These are phyloP conservation scores for Cosmorhoe ocellata DNA, from an alignment of 2,888 invertebrate species.

Conservation along the genomic window DNA sequence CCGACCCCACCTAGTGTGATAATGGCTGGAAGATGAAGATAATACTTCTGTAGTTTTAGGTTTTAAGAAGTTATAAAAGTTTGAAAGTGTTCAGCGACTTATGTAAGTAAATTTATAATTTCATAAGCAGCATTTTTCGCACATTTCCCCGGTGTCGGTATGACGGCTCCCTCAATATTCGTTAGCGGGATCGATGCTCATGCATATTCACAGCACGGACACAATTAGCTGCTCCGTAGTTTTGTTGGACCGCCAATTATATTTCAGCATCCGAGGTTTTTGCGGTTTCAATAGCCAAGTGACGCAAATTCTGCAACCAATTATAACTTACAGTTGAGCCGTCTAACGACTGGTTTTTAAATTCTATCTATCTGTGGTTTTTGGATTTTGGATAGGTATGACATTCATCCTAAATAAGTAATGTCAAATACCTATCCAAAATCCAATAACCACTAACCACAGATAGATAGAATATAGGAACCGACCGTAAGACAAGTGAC, in stretches of 20 bases:
- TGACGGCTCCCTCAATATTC: slow-evolving; percentile 35
- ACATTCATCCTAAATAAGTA: too few relatives aligned
- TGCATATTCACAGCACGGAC: slow-evolving; percentile 67
- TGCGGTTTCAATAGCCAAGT: slow-evolving; percentile 54
- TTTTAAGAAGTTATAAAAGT: too few relatives aligned
- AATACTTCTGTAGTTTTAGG: too few relatives aligned
- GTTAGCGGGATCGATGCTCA: slow-evolving; percentile 55
- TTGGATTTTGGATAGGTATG: too few relatives aligned
- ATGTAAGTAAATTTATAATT: background rate
- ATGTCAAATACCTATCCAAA: too few relatives aligned
- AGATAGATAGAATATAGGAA: too few relatives aligned
- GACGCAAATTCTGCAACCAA: slow-evolving; percentile 13
- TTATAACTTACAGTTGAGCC: background rate
- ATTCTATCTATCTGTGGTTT: too few relatives aligned
- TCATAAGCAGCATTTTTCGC: background rate
- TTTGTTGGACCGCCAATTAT: slow-evolving; percentile 59
- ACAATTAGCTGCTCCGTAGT: slow-evolving; percentile 59
- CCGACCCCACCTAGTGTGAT: too few relatives aligned
- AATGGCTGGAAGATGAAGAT: too few relatives aligned
- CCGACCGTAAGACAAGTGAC: too few relatives aligned
- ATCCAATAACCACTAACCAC: too few relatives aligned
- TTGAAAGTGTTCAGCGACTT: too few relatives aligned
- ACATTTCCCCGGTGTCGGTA: slow-evolving; percentile 20
- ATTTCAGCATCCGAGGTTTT: slow-evolving; percentile 62
- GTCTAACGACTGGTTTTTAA: background rate